Conservation (phyloP, 2,888 invertebrate genomes). For the Eutolmus rufibarbis region DNA sequence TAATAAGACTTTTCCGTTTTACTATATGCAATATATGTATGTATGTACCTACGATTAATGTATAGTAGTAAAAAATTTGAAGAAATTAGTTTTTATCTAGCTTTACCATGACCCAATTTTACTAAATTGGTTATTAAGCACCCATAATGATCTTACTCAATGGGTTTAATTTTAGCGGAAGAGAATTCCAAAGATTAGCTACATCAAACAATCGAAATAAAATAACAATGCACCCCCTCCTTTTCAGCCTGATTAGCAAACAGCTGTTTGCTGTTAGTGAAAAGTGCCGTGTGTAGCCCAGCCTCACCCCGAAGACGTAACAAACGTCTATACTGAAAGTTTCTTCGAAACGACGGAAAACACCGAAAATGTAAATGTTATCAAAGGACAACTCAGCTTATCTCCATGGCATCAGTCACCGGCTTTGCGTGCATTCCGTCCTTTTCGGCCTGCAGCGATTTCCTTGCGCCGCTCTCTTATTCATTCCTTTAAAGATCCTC, state of each 20-base stretch:
- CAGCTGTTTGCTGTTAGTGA: background rate
- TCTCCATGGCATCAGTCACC: background rate
- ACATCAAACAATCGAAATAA: background rate
- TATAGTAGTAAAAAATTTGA: too few relatives aligned
- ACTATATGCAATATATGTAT: too few relatives aligned
- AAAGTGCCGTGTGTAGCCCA: background rate
- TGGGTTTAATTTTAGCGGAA: background rate
- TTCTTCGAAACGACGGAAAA: background rate
- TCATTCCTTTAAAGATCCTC: background rate
- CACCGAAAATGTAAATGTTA: background rate
- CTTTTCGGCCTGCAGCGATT: background rate
- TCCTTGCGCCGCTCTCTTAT: background rate
- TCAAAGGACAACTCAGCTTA: background rate
- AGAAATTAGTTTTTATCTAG: too few relatives aligned
- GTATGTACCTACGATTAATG: too few relatives aligned
- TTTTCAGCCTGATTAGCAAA: background rate
- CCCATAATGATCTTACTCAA: too few relatives aligned
- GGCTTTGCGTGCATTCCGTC: background rate
- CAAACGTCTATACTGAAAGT: background rate
- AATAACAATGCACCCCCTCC: background rate
- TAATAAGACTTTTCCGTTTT: too few relatives aligned
- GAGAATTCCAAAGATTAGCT: background rate
- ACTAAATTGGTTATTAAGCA: too few relatives aligned
- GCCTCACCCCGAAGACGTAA: background rate
- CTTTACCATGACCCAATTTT: too few relatives aligned